Conservation (phyloP, 1,140 invertebrate genomes). For the Anoplolepis gracilipes region DNA sequence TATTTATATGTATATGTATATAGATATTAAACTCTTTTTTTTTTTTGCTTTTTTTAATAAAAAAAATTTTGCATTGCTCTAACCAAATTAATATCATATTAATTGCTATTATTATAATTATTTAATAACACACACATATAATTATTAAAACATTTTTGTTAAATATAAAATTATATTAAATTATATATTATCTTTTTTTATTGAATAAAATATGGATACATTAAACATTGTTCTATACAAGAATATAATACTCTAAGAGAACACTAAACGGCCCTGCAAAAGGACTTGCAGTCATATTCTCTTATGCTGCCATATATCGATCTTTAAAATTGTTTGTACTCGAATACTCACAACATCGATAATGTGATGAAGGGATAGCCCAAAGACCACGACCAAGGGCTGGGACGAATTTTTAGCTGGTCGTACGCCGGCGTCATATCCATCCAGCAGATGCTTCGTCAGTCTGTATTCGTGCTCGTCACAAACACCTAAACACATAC, state of each 20-base stretch:
- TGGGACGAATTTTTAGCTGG: slow-evolving; percentile 91
- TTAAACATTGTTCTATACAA: background rate
- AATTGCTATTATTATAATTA: background rate
- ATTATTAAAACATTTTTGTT: too few relatives aligned
- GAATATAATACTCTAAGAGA: background rate
- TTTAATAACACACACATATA: too few relatives aligned
- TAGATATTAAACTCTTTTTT: too few relatives aligned
- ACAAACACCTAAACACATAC: slow-evolving; percentile 80
- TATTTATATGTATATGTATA: too few relatives aligned
- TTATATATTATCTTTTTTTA: too few relatives aligned
- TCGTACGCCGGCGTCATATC: slow-evolving; percentile 91
- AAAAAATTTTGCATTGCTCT: background rate
- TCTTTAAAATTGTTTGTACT: slow-evolving; percentile 24
- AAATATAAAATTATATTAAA: background rate
- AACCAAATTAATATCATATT: background rate
- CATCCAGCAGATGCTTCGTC: slow-evolving; percentile 90
- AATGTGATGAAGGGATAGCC: slow-evolving; percentile 93
- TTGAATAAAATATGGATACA: background rate
- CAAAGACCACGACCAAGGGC: slow-evolving; percentile 91
- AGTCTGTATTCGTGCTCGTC: slow-evolving; percentile 91
- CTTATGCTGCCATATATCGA: background rate
- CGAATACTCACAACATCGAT: slow-evolving; percentile 90
- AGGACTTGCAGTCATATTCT: background rate
- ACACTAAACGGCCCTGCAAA: background rate
- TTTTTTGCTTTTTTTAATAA: background rate